Percentiles rank a stretch among this genome's conserved stretches.
These are phyloP conservation scores for Scelioninae gen. 1 DNA, from an alignment of 2,888 invertebrate species.

Conservation along the genomic window DNA sequence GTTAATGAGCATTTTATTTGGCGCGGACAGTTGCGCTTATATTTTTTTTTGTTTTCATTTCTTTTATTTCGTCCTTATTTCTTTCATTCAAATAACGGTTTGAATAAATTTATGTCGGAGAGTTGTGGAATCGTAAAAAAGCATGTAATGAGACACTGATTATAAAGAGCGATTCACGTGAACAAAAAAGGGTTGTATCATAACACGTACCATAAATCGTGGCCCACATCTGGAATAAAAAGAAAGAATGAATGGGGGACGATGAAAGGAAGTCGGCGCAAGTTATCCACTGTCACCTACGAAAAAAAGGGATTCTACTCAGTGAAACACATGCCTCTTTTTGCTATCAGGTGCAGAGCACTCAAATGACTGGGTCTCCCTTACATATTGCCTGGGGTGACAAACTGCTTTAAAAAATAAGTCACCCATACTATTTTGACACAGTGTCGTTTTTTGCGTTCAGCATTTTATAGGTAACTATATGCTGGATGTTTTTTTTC, in stretches of 20 bases:
- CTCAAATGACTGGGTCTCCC: slow-evolving; percentile 64
- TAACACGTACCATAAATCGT: slow-evolving; percentile 64
- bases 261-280: slow-evolving; percentile 61
- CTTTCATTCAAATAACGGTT: slow-evolving; percentile 39
- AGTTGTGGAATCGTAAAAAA: slow-evolving; percentile 45
- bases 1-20: slow-evolving; percentile 52
- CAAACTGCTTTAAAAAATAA: slow-evolving; percentile 60
- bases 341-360: slow-evolving; percentile 69
- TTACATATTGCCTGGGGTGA: slow-evolving; percentile 62
- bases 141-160: slow-evolving; percentile 60
- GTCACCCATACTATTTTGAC: slow-evolving; percentile 64
- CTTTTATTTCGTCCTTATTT: slow-evolving; percentile 3
- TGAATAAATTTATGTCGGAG: slow-evolving; percentile 40
- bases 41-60: too few species aligned
- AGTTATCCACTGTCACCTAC: slow-evolving; percentile 47
- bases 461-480: slow-evolving; percentile 36
- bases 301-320: slow-evolving; percentile 62
- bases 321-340: slow-evolving; percentile 64
- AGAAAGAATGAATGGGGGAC: slow-evolving; percentile 55
- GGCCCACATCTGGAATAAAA: slow-evolving; percentile 57
- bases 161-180: slow-evolving; percentile 55
- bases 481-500: slow-evolving; percentile 25
- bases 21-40: slow-evolving; percentile 32
- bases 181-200: slow-evolving; percentile 63
- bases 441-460: slow-evolving; percentile 48